A percentile compares a stretch with the other conserved stretches of the same genome.
Conservation (phyloP, 1,140 invertebrate genomes). For the Listronotus bonariensis region DNA sequence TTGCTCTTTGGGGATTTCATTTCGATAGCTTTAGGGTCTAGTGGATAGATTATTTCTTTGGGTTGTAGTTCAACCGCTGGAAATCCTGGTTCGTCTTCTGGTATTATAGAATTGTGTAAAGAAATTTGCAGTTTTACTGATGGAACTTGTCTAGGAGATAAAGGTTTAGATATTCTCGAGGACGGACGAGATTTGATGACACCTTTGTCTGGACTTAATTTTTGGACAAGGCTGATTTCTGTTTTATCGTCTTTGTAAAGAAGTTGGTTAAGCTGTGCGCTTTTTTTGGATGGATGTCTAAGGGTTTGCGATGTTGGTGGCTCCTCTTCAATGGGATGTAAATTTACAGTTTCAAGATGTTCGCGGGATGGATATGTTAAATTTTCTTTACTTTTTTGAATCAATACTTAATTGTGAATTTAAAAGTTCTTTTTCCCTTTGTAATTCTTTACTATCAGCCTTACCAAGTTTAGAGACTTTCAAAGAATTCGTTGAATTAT, state of each 20-base stretch:
- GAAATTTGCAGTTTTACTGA: constrained; percentile 28
- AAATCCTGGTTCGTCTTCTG: constrained; percentile 2
- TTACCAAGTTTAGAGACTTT: too few species aligned
- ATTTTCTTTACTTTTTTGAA: background rate
- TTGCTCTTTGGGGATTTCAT: constrained; percentile 22
- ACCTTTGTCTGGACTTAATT: constrained; percentile 13
- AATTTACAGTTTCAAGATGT: too few species aligned
- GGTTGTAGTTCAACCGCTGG: background rate
- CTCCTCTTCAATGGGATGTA: background rate
- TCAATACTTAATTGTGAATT: too few species aligned
- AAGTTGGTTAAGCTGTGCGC: constrained; percentile 14
- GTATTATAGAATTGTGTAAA: constrained; percentile 27
- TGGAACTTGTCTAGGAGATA: constrained; percentile 6
- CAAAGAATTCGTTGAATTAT: too few species aligned
- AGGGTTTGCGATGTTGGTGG: too few species aligned
- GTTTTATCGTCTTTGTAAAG: constrained; percentile 34
- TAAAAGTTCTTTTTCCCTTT: too few species aligned
- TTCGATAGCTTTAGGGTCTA: too few species aligned
- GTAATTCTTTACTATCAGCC: too few species aligned
- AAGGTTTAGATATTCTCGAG: background rate
- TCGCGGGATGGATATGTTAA: background rate
- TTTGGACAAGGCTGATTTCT: constrained; percentile 29
- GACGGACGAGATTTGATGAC: background rate
- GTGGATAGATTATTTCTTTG: background rate
- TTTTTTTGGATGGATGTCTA: constrained; percentile 8